phyloP scores from a whole-genome alignment of 2,113 vertebrate genomes.

The Fregetta grallaria region DNA sequence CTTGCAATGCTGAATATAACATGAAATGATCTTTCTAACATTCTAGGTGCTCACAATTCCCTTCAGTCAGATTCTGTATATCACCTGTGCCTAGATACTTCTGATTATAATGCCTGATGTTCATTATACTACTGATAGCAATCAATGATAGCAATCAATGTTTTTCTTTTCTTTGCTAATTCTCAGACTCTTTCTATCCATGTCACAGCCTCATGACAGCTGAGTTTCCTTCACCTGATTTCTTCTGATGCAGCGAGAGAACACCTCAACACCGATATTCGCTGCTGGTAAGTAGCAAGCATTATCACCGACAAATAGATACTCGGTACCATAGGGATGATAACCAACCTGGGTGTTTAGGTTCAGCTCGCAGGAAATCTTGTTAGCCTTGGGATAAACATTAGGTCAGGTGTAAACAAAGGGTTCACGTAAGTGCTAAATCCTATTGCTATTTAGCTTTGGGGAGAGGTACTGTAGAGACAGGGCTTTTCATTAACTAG shows the following conservation, averaged over 20 bases:
- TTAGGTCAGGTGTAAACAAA: conserved; percentile 50
- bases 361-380: conserved; percentile 15
- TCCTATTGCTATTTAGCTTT: not conserved
- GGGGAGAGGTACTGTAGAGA: not conserved
- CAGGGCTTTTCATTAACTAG: not conserved
- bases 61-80: not conserved
- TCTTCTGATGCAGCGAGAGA: not conserved
- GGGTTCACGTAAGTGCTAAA: conserved; percentile 15
- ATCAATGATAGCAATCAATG: not conserved
- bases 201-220: not conserved
- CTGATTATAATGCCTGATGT: not conserved
- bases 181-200: not conserved
- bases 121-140: not conserved
- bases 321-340: not conserved
- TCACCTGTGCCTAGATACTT: not conserved
- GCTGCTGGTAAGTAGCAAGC: not conserved
- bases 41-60: not conserved
- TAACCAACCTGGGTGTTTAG: not conserved
- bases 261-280: not conserved
- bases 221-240: not conserved
- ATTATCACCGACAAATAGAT: not conserved
- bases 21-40: not conserved
- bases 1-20: not conserved
- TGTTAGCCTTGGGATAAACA: conserved; percentile 44
- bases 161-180: not conserved